Evolutionary conservation across 2,113 vertebrate genomes (phyloP).

Genomic region (Tylochromis polylepis): DNA sequence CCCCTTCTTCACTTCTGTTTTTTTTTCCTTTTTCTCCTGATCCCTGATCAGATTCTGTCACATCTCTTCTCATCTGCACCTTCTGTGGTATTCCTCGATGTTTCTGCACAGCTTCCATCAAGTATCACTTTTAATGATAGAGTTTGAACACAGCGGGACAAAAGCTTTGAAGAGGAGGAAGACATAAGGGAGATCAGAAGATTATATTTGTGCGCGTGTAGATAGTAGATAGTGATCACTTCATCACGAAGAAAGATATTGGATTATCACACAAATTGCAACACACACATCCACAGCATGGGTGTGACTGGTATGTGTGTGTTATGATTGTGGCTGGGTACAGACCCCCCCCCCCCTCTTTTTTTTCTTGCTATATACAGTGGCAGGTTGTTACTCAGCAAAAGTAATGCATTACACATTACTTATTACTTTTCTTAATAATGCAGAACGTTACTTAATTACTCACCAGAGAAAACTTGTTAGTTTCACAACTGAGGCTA

Average conservation of each 20-base stretch:
- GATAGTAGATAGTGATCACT: neutral
- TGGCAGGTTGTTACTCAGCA: neutral
- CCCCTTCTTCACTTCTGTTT: neutral
- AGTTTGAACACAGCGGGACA: neutral
- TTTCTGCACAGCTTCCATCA: neutral
- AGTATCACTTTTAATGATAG: conserved; percentile 29
- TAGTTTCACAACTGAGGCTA: neutral
- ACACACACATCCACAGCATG: neutral
- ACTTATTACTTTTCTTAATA: neutral
- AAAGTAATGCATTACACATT: neutral
- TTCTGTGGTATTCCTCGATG: neutral
- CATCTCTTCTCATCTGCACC: neutral
- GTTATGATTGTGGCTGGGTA: neutral
- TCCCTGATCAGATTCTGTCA: neutral
- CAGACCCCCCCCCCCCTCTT: neutral
- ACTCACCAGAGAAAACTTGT: neutral
- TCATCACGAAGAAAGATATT: neutral
- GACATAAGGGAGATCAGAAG: neutral
- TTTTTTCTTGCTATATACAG: neutral
- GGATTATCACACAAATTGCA: neutral
- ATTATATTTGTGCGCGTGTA: neutral
- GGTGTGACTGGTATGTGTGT: neutral
- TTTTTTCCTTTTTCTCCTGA: neutral
- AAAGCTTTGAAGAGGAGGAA: conserved; percentile 10
- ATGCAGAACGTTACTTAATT: neutral